Percentiles rank a stretch among this genome's conserved stretches.
These are phyloP conservation scores for Phocides pigmalion DNA, from an alignment of 1,140 invertebrate species.

Conservation along the genomic window DNA sequence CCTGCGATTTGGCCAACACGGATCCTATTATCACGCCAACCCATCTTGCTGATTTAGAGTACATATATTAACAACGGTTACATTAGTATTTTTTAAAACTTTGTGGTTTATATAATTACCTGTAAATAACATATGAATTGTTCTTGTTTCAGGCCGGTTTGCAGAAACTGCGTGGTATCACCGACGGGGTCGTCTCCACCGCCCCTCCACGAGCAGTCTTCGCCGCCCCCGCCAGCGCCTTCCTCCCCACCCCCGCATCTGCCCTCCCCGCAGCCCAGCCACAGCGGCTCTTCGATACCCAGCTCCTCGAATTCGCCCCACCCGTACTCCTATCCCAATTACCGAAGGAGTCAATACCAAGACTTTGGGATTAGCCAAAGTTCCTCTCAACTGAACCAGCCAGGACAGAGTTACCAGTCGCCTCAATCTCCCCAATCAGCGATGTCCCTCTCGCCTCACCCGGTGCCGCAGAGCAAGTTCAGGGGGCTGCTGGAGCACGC, in stretches of 20 bases:
- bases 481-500: constrained; percentile 81
- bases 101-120: not conserved
- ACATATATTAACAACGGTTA: too few relatives aligned
- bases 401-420: constrained; percentile 63
- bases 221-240: too few relatives aligned
- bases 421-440: constrained; percentile 70
- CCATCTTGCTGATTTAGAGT: too few relatives aligned
- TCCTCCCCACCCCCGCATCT: constrained; percentile 29
- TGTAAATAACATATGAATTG: not conserved
- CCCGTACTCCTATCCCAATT: constrained; percentile 67
- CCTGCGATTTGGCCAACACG: too few relatives aligned
- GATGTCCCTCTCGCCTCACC: constrained; percentile 76
- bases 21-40: too few relatives aligned
- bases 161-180: constrained; percentile 82
- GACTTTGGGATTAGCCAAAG: constrained; percentile 60
- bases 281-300: constrained; percentile 64
- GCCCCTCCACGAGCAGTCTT: constrained; percentile 11
- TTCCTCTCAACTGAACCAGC: constrained; percentile 59
- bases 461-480: constrained; percentile 78
- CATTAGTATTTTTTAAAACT: too few relatives aligned
- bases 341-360: constrained; percentile 61
- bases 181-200: constrained; percentile 74
- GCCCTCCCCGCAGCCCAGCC: constrained; percentile 66
- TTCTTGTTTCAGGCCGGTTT: constrained; percentile 84
- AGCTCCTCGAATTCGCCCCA: constrained; percentile 70